Base-by-base conservation (phyloP, 2,113 vertebrate genomes). In the Probosciger aterrimus region DNA sequence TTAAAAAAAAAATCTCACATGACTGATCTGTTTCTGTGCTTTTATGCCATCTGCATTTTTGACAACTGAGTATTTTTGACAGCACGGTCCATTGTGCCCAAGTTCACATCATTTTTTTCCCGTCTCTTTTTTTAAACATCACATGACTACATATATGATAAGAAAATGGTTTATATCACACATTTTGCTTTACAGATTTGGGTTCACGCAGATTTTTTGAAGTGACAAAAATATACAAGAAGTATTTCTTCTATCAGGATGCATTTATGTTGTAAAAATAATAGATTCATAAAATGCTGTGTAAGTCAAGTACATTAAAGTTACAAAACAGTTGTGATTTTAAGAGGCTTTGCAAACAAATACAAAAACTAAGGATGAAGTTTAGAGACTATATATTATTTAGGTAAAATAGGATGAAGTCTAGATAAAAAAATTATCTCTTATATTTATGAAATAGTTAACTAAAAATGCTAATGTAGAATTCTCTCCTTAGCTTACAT, bases 21-120 rank as follows among this genome's bases (percentile, higher is more conserved):
- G 83, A 88, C 63, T 92, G 80, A 74, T 95, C 71, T 92, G 76
- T 92, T 93, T 93, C 94, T 92, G 71, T 90, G 76, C 37, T 93
- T 97, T 92, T 96, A 88, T 96, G 88, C 96, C 96, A 97, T 96
- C 95, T 95, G 95, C 83, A 96, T 97, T 96, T 95, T 93, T 97
- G 96, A 96, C 95, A 97, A 90, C 96, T 94, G 92, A 96, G 59
- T 95, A 83, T 91, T 95, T 97, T 90, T 97, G 92, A 92, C 95
- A 95, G 85, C 87, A 80, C 86, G 88, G 92, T 82, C 94, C 87
- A 96, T 86, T 95, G 94, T 96, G 76, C 59, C 92, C 68, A 86
- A 93, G 93, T 91, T 95, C 85, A 94, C 82, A 86, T 97, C 41
- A 90, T 30, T 28, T 86, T 89, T 89, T 53, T 33, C 52, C 53